Base-by-base conservation (phyloP, 2,797 vertebrate genomes). In the Ambastaia sidthimunki region DNA sequence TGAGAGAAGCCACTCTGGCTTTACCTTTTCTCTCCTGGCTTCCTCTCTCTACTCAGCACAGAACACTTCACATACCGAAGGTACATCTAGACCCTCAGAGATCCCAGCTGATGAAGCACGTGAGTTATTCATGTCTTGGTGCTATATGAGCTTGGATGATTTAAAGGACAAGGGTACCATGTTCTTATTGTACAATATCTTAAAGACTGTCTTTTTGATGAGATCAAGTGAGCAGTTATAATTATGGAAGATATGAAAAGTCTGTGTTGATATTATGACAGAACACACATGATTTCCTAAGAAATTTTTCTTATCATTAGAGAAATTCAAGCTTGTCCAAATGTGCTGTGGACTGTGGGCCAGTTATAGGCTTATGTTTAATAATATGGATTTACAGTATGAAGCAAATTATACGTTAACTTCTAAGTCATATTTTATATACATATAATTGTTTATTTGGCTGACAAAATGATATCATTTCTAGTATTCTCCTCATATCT, bases 1-100 rank as follows among this genome's bases (percentile, higher is more conserved):
- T 80, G 85, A 90, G 84, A 88, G 82, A 47, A 57, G 70, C 84
- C 82, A 67, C 85, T 44, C 86, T 37, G 83, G 85, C 86, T 89
- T 85, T 10, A 59, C 25, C 16, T 2, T 65, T 1, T 68, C 68
- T 73, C 31, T 25, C 34, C 65, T 54, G 23, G n/a, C n/a, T 75
- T 67, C 28, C 63, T 60, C 60, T 31, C 0, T 59, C 81, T 74
- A 62, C 76, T 85, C 10, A 71, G 44, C 19, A 72, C 62, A 62
- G 75, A 16, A 75, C 65, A 7, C 10, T 77, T 23, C 69, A 85
- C 63, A 80, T 81, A 31, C 60, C 7, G 7, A 10, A 28, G 71
- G 15, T 28, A 5, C 10, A 57, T 66, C 28, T 54, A 65, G 31
- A 44, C 10, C 37, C 74, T 55, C 15, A 7, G 21, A 34, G 67